Evolutionary conservation across 2,888 invertebrate species (phyloP).

Genomic region (Drosophila ustulata): DNA sequence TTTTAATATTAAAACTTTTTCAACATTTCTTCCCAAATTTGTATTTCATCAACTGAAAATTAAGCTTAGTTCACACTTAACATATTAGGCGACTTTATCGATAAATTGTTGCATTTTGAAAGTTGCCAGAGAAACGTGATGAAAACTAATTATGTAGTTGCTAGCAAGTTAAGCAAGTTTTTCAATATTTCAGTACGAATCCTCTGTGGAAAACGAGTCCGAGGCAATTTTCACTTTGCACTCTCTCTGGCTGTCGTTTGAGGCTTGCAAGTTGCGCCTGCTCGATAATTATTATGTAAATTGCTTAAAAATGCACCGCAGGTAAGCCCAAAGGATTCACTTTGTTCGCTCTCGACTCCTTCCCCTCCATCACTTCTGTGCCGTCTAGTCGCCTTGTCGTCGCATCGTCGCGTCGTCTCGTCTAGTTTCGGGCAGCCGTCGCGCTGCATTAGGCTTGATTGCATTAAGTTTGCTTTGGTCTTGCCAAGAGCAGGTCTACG

Average conservation of each 20-base stretch:
- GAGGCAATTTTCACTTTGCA: conserved; percentile 29
- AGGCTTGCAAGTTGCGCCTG: conserved; percentile 33
- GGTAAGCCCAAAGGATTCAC: conserved; percentile 76
- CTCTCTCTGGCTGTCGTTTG: conserved; percentile 2
- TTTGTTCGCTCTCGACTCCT: conserved; percentile 44
- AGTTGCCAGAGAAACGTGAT: conserved; percentile 21
- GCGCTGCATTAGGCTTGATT: conserved; percentile 76
- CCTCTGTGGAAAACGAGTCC: conserved; percentile 1
- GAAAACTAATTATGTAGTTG: conserved; percentile 59
- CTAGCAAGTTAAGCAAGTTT: conserved; percentile 49
- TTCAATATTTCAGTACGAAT: conserved; percentile 56
- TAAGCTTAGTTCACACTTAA: not conserved
- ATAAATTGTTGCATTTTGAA: conserved; percentile 24
- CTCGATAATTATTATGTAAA: conserved; percentile 81
- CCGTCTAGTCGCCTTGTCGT: conserved; percentile 7
- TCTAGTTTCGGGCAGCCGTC: conserved; percentile 59
- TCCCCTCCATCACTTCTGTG: not conserved
- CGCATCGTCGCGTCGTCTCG: conserved; percentile 33
- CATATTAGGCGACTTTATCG: conserved; percentile 10
- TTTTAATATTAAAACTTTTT: too few species aligned
- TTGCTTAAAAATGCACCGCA: conserved; percentile 80
- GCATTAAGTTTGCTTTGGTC: conserved; percentile 79
- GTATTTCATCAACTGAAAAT: not conserved
- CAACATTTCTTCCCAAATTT: too few species aligned
- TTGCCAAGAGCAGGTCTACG: conserved; percentile 22